phyloP scores from a whole-genome alignment of 92 coral and sea anemone species.

The Virgularia gustaviana region DNA sequence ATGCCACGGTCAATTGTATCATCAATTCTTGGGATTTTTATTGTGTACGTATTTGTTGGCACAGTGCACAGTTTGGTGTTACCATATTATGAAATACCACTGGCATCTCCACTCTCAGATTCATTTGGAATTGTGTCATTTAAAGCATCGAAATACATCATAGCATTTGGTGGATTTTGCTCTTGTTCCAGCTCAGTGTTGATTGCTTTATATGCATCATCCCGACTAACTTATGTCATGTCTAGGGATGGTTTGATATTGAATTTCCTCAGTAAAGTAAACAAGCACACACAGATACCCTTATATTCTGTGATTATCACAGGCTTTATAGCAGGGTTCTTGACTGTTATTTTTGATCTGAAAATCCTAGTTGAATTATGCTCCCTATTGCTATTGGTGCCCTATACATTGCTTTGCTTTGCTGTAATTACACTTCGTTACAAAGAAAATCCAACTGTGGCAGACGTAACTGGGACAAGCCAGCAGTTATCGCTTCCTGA shows the following conservation, averaged over 20 bases:
- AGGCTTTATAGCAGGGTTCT: background rate
- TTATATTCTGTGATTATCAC: background rate
- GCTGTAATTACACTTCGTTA: constrained; percentile 12
- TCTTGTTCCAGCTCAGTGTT: constrained; percentile 27
- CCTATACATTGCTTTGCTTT: background rate
- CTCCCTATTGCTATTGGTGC: constrained; percentile 5
- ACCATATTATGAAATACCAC: constrained; percentile 11
- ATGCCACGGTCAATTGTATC: constrained; percentile 20
- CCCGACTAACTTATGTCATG: constrained; percentile 24
- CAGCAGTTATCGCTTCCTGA: too few species aligned
- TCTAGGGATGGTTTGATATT: constrained; percentile 22
- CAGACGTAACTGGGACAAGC: too few species aligned
- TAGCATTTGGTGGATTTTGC: constrained; percentile 34
- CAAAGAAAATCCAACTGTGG: background rate
- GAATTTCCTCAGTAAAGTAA: constrained; percentile 2
- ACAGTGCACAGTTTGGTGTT: constrained; percentile 1
- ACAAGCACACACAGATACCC: background rate
- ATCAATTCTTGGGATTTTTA: constrained; percentile 10
- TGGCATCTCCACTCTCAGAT: constrained; percentile 5
- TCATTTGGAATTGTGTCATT: constrained; percentile 17
- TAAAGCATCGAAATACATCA: constrained; percentile 22
- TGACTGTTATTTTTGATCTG: constrained; percentile 13
- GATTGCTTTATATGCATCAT: constrained; percentile 10
- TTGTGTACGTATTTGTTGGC: background rate
- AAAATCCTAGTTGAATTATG: constrained; percentile 23